Conservation (phyloP, 2,797 vertebrate genomes). For the Huso huso region DNA sequence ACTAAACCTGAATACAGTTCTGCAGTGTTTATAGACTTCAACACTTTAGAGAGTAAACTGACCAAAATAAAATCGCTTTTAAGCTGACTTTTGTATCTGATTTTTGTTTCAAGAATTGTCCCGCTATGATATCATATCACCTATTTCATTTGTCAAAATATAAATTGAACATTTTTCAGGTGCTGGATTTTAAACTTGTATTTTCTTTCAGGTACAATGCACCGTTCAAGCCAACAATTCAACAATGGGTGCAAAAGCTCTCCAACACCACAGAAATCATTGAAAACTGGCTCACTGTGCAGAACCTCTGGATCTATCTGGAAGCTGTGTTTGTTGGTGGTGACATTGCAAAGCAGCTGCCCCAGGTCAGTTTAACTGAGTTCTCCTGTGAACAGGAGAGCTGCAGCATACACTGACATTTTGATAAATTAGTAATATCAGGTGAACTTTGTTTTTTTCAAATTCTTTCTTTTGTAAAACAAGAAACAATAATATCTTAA, state of each 20-base stretch:
- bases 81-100: too few relatives aligned
- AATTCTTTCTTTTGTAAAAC: not conserved
- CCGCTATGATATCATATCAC: too few relatives aligned
- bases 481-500: not conserved
- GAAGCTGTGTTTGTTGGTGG: slow-evolving; percentile 81
- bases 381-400: not conserved
- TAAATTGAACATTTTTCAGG: too few relatives aligned
- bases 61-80: too few relatives aligned
- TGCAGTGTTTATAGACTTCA: too few relatives aligned
- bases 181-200: too few relatives aligned
- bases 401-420: not conserved
- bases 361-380: slow-evolving; percentile 51
- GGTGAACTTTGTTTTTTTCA: not conserved
- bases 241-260: slow-evolving; percentile 73
- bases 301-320: slow-evolving; percentile 82
- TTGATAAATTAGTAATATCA: not conserved
- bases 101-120: too few relatives aligned
- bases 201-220: slow-evolving; percentile 58
- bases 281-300: slow-evolving; percentile 73
- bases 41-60: too few relatives aligned
- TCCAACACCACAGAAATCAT: slow-evolving; percentile 71
- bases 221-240: slow-evolving; percentile 64
- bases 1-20: too few relatives aligned
- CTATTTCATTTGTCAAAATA: too few relatives aligned
- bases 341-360: slow-evolving; percentile 78